Base-by-base conservation (phyloP, 2,113 vertebrate genomes). In the Channa maculata region DNA sequence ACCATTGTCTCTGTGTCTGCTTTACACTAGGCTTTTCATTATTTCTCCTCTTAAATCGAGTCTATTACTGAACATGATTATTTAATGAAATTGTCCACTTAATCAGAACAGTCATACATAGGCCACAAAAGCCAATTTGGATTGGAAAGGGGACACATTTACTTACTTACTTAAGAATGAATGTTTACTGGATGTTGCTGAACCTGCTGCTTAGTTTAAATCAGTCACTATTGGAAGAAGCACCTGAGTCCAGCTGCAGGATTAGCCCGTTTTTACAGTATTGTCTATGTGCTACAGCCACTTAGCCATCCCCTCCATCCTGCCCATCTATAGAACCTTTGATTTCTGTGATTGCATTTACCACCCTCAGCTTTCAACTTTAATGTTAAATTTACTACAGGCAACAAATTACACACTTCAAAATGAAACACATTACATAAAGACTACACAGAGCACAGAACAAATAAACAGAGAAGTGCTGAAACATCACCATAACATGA, bases 131-230 rank as follows among this genome's bases (percentile, higher is more conserved):
- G 34, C 64, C 1, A 36, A 52, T 10, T 53, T 12, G 50, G 33
- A 61, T 46, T 12, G 44, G 9, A 6, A 10, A n/a, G 44, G 12
- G n/a, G 54, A 24, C 38, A 15, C 2, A 6, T 37, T 44, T 65
- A 7, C 39, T 5, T 65, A 7, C 39, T 5, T 1, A 41, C 39
- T 41, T 41, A 41, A 41, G 39, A 41, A 41, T 41, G 39, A 24
- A 24, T 24, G 24, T 24, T 24, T 24, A 24, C 24, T 24, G 24
- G 24, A 24, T 24, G 24, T 41, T 41, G 2, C 45, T 64, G 12
- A 74, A 65, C 11, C 71, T 58, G 39, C 51, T 41, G 49, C 43
- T 61, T 8, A 14, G 60, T 53, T 75, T 39, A 55, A 71, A 48
- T 48, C 39, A 34, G 51, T 11, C 63, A 44, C 36, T 3, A 43